Evolutionary conservation across 2,113 vertebrate genomes (phyloP).

Genomic region (Scophthalmus maximus): DNA sequence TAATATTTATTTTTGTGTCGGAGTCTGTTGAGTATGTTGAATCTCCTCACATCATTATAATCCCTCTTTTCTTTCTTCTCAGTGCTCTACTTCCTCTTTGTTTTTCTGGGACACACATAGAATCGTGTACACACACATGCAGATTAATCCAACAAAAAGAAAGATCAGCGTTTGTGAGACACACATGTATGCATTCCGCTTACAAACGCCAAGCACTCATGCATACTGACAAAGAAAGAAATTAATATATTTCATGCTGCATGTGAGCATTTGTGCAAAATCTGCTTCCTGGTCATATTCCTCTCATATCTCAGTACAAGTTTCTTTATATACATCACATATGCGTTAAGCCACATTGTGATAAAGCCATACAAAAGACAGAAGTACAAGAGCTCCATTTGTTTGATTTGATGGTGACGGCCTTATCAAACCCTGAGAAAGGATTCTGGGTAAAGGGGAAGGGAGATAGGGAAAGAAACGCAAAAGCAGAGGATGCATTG

Average conservation of each 20-base stretch:
- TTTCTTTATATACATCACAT: constrained; percentile 1
- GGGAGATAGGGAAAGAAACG: constrained; percentile 10
- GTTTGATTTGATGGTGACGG: constrained; percentile 17
- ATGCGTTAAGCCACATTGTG: background rate
- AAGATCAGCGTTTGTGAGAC: background rate
- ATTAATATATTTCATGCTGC: constrained; percentile 26
- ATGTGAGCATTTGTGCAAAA: constrained; percentile 9
- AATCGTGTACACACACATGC: constrained; percentile 5
- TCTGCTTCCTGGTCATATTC: constrained; percentile 7
- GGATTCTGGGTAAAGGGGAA: constrained; percentile 37
- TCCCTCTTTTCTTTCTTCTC: background rate
- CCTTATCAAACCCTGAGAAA: constrained; percentile 32
- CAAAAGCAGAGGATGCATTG: constrained; percentile 22
- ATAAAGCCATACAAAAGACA: constrained; percentile 20
- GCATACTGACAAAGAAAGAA: constrained; percentile 8
- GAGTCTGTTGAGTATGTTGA: background rate
- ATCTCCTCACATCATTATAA: constrained; percentile 3
- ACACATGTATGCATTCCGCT: constrained; percentile 2
- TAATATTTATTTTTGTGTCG: no score
- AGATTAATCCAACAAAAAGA: constrained; percentile 38
- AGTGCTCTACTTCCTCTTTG: constrained; percentile 31
- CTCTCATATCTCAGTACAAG: background rate
- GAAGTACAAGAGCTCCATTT: background rate
- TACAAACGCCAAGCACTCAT: background rate
- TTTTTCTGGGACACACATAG: constrained; percentile 16